phyloP scores from a whole-genome alignment of 2,797 vertebrate species.

The Gila robusta region DNA sequence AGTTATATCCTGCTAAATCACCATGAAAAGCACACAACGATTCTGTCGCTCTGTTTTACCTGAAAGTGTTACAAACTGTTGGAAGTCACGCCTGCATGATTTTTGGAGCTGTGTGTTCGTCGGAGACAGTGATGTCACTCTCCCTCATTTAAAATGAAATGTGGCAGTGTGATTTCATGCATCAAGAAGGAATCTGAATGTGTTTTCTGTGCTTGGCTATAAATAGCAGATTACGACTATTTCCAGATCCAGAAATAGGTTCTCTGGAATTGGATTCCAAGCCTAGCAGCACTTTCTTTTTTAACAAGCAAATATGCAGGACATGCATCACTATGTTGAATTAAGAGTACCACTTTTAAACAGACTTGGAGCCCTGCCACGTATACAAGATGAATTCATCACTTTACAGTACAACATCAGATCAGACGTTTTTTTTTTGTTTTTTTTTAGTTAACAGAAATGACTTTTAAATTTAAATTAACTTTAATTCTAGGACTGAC shows the following conservation, averaged over 20 bases:
- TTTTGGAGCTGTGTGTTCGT: slow-evolving; percentile 31
- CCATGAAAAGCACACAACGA: background rate
- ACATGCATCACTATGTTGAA: slow-evolving; percentile 49
- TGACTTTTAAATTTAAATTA: background rate
- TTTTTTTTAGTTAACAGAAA: background rate
- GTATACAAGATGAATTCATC: slow-evolving; percentile 7
- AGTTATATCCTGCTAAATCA: background rate
- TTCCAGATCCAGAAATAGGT: slow-evolving; percentile 63
- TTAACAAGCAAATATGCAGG: slow-evolving; percentile 49
- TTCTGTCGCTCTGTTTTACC: slow-evolving; percentile 4
- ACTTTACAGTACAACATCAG: background rate
- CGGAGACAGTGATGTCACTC: slow-evolving; percentile 52
- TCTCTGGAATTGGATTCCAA: slow-evolving; percentile 47
- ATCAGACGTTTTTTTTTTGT: background rate
- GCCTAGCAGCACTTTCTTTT: slow-evolving; percentile 57
- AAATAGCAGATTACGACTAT: slow-evolving; percentile 62
- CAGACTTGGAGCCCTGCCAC: background rate
- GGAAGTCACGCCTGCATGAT: slow-evolving; percentile 3
- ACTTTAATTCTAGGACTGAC: background rate
- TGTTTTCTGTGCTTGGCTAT: slow-evolving; percentile 61
- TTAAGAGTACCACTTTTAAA: slow-evolving; percentile 39
- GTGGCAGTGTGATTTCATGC: slow-evolving; percentile 55
- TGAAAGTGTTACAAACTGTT: slow-evolving; percentile 24
- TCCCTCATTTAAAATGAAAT: slow-evolving; percentile 53
- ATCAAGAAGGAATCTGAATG: slow-evolving; percentile 57